Conservation (phyloP, 2,797 vertebrate genomes). For the Manis crassicaudata region DNA sequence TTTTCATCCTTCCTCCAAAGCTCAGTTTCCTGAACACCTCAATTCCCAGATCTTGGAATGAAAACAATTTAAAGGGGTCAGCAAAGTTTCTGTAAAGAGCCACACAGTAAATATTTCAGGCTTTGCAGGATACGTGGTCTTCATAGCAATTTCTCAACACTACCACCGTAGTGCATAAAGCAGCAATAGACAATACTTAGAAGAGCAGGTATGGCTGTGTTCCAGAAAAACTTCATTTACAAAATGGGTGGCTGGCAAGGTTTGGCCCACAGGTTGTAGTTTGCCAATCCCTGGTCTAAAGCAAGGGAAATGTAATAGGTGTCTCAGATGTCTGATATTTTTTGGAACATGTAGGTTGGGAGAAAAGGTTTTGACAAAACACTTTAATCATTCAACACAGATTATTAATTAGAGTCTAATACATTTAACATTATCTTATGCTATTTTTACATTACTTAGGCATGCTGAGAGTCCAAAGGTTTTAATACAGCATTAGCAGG, state of each 20-base stretch:
- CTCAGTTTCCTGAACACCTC: constrained; percentile 52
- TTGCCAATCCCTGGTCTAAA: constrained; percentile 13
- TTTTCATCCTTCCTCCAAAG: constrained; percentile 53
- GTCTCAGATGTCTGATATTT: constrained; percentile 38
- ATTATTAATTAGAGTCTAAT: constrained; percentile 36
- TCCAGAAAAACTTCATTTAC: constrained; percentile 21
- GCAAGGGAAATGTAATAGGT: not conserved
- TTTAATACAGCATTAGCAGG: constrained; percentile 29
- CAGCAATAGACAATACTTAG: not conserved
- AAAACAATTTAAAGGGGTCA: constrained; percentile 27
- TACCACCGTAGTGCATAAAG: not conserved
- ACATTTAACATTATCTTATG: constrained; percentile 29
- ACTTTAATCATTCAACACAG: not conserved
- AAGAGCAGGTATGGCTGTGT: not conserved
- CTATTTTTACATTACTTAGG: constrained; percentile 39
- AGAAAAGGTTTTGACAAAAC: constrained; percentile 45
- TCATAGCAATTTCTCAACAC: not conserved
- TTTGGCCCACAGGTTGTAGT: not conserved
- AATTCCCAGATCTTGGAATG: constrained; percentile 32
- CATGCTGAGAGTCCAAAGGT: not conserved
- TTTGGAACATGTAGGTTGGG: not conserved
- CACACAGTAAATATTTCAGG: constrained; percentile 29
- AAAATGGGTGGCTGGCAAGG: not conserved
- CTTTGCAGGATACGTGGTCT: not conserved
- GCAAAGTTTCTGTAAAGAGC: constrained; percentile 24